Base-by-base conservation (phyloP, 2,888 invertebrate genomes). In the Sminthurinus aureus region DNA sequence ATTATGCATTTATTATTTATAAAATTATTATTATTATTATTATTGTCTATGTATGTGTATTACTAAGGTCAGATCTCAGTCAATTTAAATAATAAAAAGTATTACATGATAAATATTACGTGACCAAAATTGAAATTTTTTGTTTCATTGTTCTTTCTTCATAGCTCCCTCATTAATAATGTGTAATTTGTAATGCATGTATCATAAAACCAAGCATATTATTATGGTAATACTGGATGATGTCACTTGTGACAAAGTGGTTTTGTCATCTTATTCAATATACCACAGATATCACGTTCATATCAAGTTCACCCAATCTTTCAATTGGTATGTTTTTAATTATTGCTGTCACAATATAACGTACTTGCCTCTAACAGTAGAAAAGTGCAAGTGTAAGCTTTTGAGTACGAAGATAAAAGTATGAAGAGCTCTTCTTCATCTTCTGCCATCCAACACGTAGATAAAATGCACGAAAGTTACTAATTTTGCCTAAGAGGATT, bases 31-130 rank as follows among this genome's bases (percentile, higher is more conserved):
- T 67, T 67, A 67, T 67, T n/a, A 64, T 64, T 64, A 64, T 64
- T 64, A 64, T 64, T 64, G 18, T 64, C 18, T 64, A 64, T 64
- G 64, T 15, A 64, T 64, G 18, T 64, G 64, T 18, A 9, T 38
- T 38, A 38, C 38, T 38, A 38, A 38, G 38, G 38, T 38, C 58
- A 58, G 58, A 58, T 58, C 58, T 58, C 58, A 58, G 9, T 58
- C 58, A 58, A 58, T 58, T 58, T 58, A 58, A 58, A 58, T 58
- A 58, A 58, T 58, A 58, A 58, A 58, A 58, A 58, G 58, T 58
- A 58, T 38, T 38, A 38, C 38, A 38, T 18, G 58, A 58, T 58
- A 15, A 15, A 58, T 18, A 18, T 15, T 58, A 58, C 0, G 9
- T 58, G 58, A 58, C 18, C 58, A 58, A 18, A 58, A 58, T 58